phyloP scores from a whole-genome alignment of 2,888 invertebrate genomes.

The Nomada fucata region DNA sequence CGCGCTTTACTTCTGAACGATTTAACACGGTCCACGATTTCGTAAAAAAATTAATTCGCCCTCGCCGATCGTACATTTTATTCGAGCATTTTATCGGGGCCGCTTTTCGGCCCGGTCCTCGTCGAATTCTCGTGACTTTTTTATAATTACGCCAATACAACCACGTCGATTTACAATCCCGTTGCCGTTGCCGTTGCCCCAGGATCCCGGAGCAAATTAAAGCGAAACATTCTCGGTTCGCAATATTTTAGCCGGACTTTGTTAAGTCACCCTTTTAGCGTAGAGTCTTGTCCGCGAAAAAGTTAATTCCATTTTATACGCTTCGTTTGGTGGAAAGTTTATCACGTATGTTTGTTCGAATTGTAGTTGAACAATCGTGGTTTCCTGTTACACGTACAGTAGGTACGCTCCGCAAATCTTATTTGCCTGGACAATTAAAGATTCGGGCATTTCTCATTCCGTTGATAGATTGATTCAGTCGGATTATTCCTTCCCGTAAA shows the following conservation, averaged over 20 bases:
- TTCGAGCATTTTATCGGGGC: background rate
- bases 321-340: background rate
- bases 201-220: background rate
- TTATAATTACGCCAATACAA: background rate
- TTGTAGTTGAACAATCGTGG: background rate
- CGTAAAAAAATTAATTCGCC: constrained; percentile 46
- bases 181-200: background rate
- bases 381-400: no score
- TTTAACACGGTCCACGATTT: constrained; percentile 58
- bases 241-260: background rate
- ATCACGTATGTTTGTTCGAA: background rate
- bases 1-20: constrained; percentile 58
- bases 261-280: background rate
- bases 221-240: background rate
- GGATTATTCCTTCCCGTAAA: no score
- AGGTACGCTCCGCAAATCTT: no score
- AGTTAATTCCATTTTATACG: background rate
- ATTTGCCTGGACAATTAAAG: no score
- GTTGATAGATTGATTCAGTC: no score
- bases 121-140: background rate
- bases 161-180: background rate
- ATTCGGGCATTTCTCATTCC: no score
- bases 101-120: background rate
- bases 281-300: background rate
- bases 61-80: constrained; percentile 14